Evolutionary conservation across 1,140 invertebrate genomes (phyloP).

Genomic region (Ceratina japonica): DNA sequence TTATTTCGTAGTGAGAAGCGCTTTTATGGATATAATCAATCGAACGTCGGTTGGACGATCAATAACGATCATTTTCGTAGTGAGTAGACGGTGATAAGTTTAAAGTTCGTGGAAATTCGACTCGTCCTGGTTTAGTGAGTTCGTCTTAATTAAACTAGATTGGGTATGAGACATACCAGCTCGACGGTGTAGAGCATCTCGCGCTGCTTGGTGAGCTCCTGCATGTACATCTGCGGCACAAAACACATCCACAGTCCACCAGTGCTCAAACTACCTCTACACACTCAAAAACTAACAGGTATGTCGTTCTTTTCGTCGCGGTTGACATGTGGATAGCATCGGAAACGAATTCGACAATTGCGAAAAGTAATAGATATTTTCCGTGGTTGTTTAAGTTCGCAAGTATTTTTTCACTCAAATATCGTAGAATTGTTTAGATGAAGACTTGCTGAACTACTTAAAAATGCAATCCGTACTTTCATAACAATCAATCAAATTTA

Average conservation of each 20-base stretch:
- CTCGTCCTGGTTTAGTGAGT: slow-evolving; percentile 12
- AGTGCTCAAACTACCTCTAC: slow-evolving; percentile 76
- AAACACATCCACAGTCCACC: slow-evolving; percentile 79
- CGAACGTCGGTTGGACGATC: background rate
- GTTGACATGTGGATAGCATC: background rate
- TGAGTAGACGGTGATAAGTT: slow-evolving; percentile 9
- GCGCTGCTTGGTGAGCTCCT: slow-evolving; percentile 93
- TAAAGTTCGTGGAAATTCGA: slow-evolving; percentile 19
- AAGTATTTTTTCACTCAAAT: no score
- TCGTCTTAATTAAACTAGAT: slow-evolving; percentile 68
- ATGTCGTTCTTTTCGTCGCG: slow-evolving; percentile 16
- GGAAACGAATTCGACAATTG: background rate
- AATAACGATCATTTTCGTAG: background rate
- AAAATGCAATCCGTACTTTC: no score
- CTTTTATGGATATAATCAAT: background rate
- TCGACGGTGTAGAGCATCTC: slow-evolving; percentile 91
- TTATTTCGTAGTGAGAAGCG: no score
- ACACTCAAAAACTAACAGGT: slow-evolving; percentile 64
- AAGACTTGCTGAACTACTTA: no score
- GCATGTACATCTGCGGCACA: slow-evolving; percentile 88
- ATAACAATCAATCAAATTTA: no score
- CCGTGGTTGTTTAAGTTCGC: no score
- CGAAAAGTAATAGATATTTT: no score
- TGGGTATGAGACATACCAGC: slow-evolving; percentile 85
- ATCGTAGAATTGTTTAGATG: no score